Evolutionary conservation across 2,113 vertebrate species (phyloP), one percentile per base, ranked within the genome.

Genomic region (Sinocyclocheilus maitianheensis): DNA sequence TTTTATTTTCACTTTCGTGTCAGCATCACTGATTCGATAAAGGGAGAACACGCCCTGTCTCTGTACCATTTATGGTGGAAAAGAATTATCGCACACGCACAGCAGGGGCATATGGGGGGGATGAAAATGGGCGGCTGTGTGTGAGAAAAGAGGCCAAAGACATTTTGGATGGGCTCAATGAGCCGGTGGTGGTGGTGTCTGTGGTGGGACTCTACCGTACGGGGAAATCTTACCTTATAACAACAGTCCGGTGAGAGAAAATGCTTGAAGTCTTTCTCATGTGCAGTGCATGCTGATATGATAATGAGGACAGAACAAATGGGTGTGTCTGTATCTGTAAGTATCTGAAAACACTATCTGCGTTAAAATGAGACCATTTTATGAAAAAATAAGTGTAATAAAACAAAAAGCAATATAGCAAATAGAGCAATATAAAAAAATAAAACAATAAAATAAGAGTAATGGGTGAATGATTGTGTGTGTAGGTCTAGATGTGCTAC

Each of bases 101-200:
- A 26, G 26, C 26, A 71, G 34, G 67, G 10, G 30, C 18, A 3
- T 71, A 20, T 18, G 16, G 3, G 16, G 9, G 9, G 8, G 14
- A 89, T 13, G 62, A n/a, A 2, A n/a, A 34, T 1, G 69, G 71
- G 12, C 55, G 14, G 5, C 67, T 91, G 3, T 43, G 4, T 60
- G 81, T 89, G 9, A 14, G 4, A 13, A 40, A 67, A 55, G 75
- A 91, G 58, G 85, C 89, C 12, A 86, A 87, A 83, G 12, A 0
- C 69, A 71, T 90, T 34, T 86, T 91, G 69, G 62, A 87, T 7
- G 22, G 1, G 7, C 53, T 92, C 34, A 85, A 10, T 3, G 63
- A 89, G 75, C 89, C 89, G 0, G 84, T 91, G 83, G 84, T 88
- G 22, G 90, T 92, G 13, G 90, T 91, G 75, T 88, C 87, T 74